phyloP scores from a whole-genome alignment of 2,113 vertebrate species.

The Dendrocopos noguchii region DNA sequence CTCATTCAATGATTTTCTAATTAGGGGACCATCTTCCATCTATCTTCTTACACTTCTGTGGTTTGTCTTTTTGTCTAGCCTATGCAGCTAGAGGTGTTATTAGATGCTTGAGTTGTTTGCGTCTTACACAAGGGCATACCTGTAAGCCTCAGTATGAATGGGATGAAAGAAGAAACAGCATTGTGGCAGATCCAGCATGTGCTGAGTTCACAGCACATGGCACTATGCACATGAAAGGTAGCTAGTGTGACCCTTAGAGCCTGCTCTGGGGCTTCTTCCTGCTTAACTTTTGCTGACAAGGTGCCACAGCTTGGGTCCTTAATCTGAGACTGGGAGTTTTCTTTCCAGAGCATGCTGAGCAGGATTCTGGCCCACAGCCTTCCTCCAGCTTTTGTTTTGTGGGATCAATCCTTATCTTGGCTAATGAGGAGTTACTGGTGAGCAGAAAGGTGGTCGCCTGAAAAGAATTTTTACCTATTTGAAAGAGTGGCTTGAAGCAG shows the following conservation, averaged over 20 bases:
- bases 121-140: not conserved
- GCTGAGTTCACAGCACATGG: fast-evolving
- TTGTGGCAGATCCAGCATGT: not conserved
- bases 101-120: not conserved
- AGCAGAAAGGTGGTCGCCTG: not conserved
- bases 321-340: not conserved
- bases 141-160: not conserved
- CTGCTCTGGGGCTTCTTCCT: not conserved
- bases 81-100: not conserved
- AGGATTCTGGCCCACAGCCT: not conserved
- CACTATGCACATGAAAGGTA: not conserved
- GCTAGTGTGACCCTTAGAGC: not conserved
- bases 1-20: not conserved
- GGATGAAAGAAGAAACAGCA: not conserved
- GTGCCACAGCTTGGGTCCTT: not conserved
- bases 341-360: not conserved
- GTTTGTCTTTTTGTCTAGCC: not conserved
- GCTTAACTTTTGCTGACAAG: not conserved
- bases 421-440: not conserved
- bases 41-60: not conserved
- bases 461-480: not conserved
- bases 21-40: not conserved
- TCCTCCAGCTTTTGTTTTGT: not conserved
- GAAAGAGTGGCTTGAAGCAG: not conserved
- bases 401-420: fast-evolving